Evolutionary conservation across 2,888 invertebrate genomes (phyloP), one percentile per base, ranked within the genome.

Genomic region (Chrysomela aeneicollis): DNA sequence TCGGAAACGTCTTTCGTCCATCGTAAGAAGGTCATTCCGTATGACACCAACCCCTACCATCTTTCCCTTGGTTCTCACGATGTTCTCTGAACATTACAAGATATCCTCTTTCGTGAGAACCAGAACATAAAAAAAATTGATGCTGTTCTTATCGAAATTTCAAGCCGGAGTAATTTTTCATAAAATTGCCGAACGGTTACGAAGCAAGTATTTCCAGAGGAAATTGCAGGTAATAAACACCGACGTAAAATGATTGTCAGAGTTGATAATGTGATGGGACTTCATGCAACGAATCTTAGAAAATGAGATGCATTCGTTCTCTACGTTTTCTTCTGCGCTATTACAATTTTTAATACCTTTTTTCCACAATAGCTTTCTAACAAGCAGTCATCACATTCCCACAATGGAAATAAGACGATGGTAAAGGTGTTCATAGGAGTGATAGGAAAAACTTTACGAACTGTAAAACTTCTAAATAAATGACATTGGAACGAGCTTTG

Each of bases 21-120:
- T 70, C 50, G 79, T 76, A 37, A 21, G 59, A 22, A 50, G 57
- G 52, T 61, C 66, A 67, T 67, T 21, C 62, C 69, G 66, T 55
- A 32, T 26, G 42, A 18, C 66, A n/a, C n/a, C n/a, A n/a, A n/a
- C n/a, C n/a, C n/a, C n/a, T n/a, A n/a, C n/a, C n/a, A n/a, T n/a
- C n/a, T n/a, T n/a, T n/a, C n/a, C n/a, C n/a, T n/a, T n/a, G n/a
- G n/a, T n/a, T n/a, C n/a, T n/a, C n/a, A n/a, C n/a, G n/a, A n/a
- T n/a, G n/a, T n/a, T n/a, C n/a, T n/a, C n/a, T n/a, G n/a, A n/a
- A n/a, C n/a, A n/a, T n/a, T n/a, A n/a, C n/a, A n/a, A n/a, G n/a
- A n/a, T n/a, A n/a, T n/a, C n/a, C n/a, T n/a, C n/a, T n/a, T n/a
- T n/a, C n/a, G n/a, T n/a, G n/a, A n/a, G n/a, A n/a, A n/a, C n/a